Conservation (phyloP, 2,113 vertebrate species). For the Marmota monax region DNA sequence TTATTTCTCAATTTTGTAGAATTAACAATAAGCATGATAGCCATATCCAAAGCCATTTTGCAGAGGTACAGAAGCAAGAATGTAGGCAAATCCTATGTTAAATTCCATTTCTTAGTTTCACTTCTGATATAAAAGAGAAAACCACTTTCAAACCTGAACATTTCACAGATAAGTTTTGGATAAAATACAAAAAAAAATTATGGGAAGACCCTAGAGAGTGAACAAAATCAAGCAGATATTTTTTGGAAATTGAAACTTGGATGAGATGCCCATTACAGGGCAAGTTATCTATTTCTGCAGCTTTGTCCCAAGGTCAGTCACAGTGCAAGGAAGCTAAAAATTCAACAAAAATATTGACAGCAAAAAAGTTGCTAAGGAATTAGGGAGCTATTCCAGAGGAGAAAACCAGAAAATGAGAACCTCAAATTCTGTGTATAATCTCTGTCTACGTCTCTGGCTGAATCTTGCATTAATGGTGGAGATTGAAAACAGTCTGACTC, state of each 20-base stretch:
- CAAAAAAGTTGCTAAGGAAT: background rate
- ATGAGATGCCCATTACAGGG: background rate
- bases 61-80: background rate
- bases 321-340: background rate
- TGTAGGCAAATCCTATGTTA: background rate
- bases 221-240: background rate
- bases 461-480: background rate
- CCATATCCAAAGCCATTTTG: background rate
- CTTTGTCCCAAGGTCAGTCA: background rate
- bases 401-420: background rate
- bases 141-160: background rate
- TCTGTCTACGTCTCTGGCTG: background rate
- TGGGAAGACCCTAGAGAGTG: background rate
- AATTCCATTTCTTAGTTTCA: background rate
- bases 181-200: background rate
- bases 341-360: background rate
- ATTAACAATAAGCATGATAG: background rate
- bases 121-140: background rate
- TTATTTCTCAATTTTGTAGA: background rate
- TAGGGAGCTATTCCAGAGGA: background rate
- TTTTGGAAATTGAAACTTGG: background rate
- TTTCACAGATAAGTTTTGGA: background rate
- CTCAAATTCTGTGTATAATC: background rate
- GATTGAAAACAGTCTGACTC: background rate
- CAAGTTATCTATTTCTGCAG: background rate